A percentile compares a stretch with the other conserved stretches of the same genome.
Evolutionary conservation across 1,140 invertebrate genomes (phyloP).

Genomic region (Plodia interpunctella): DNA sequence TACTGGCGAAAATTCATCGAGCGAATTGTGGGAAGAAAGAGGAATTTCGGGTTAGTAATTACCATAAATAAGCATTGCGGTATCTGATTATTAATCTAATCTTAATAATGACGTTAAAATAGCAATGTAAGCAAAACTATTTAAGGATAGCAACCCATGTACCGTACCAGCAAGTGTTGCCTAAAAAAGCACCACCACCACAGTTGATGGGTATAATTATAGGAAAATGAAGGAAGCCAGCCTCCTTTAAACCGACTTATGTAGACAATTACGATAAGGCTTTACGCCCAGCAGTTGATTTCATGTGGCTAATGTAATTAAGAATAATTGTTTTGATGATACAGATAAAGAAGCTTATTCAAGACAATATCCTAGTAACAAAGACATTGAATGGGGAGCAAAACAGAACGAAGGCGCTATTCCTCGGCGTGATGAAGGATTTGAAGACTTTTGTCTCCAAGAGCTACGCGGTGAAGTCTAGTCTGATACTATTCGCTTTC

Average conservation of each 20-base stretch:
- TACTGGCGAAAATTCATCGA: constrained; percentile 79
- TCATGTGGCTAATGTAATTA: no score
- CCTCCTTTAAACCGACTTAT: no score
- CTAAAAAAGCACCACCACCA: no score
- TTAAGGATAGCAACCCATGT: no score
- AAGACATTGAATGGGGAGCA: constrained; percentile 48
- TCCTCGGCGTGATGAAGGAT: constrained; percentile 76
- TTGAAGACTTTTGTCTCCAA: constrained; percentile 75
- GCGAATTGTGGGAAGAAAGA: constrained; percentile 75
- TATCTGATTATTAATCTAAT: neutral
- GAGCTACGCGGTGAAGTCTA: constrained; percentile 76
- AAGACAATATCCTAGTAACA: constrained; percentile 53
- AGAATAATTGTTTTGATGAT: constrained; percentile 18
- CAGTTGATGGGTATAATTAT: no score
- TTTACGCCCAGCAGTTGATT: no score
- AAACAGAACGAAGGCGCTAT: constrained; percentile 60
- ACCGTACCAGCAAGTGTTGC: no score
- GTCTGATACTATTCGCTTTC: constrained; percentile 78
- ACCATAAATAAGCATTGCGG: no score
- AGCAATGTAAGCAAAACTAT: no score
- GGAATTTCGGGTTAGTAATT: constrained; percentile 54
- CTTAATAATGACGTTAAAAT: neutral
- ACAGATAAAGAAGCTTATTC: constrained; percentile 65
- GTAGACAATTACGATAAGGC: neutral
- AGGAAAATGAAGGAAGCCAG: no score